Base-by-base conservation (phyloP, 2,113 vertebrate species). In the Rhinopomastus cyanomelas region DNA sequence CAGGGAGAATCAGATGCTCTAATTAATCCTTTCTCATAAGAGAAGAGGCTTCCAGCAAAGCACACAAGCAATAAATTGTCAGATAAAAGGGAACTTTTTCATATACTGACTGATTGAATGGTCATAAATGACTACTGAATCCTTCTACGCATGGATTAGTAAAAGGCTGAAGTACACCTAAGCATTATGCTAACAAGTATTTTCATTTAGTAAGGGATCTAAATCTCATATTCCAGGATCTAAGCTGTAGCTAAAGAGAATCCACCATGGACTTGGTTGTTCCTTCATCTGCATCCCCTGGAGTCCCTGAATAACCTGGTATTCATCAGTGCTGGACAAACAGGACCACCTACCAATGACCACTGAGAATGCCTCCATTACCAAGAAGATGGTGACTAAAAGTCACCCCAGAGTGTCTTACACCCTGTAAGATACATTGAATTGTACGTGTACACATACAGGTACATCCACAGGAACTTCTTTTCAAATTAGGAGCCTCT, bases 281-380 rank as follows among this genome's bases (percentile, higher is more conserved):
- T 81, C 79, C 78, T 93, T 94, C 74, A 87, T n/a, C 87, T 74
- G 66, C 19, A 4, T 81, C 61, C 71, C 78, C 74, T 46, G n/a
- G 8, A 21, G 42, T 81, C 81, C 66, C 53, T 10, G 7, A 67
- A 69, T 87, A 37, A 67, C 27, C 30, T 71, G 26, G 42, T 67
- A 49, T 36, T 75, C n/a, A 37, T 64, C 66, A 42, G 16, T 73
- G 51, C 52, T 59, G 44, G 52, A 55, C 64, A 80, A 36, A 87
- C 36, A 77, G 64, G 79, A 89, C 16, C 48, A 90, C 29, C 34
- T 49, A 69, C 42, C n/a, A 34, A 66, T 89, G 85, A 94, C 18
- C 83, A 82, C 94, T 91, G 81, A 88, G 81, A 94, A 91, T 80
- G 80, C 75, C 75, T 93, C 75, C 72, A 62, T 80, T 90, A 36